These are phyloP conservation scores for Ptychochromis oligacanthus DNA, from an alignment of 2,113 vertebrate species.

Conservation along the genomic window DNA sequence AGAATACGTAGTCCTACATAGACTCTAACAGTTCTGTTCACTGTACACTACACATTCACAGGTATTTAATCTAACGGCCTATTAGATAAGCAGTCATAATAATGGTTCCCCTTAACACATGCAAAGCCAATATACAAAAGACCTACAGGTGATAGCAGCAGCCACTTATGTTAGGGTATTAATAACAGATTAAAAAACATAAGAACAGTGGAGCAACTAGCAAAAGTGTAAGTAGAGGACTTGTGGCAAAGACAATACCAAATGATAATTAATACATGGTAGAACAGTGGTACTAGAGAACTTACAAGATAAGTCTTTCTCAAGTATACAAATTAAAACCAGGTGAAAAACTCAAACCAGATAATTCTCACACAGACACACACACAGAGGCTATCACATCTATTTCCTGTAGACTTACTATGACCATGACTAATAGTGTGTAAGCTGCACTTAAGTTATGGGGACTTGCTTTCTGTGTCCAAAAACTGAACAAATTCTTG, in stretches of 20 bases:
- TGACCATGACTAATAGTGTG: background rate
- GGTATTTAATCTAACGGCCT: conserved; percentile 22
- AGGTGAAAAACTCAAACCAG: conserved; percentile 1
- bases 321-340: background rate
- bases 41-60: background rate
- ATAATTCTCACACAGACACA: background rate
- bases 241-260: background rate
- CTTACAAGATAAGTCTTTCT: background rate
- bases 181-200: background rate
- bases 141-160: background rate
- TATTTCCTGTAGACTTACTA: background rate
- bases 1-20: background rate
- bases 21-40: background rate
- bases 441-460: background rate
- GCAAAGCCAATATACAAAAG: conserved; percentile 40
- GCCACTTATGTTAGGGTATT: background rate
- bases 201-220: background rate
- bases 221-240: background rate
- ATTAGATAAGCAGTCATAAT: conserved; percentile 20
- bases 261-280: background rate
- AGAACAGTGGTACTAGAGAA: background rate
- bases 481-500: background rate
- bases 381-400: background rate
- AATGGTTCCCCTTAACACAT: conserved; percentile 17
- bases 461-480: background rate